Percentiles rank a stretch among this genome's conserved stretches.
Conservation (phyloP, 64 coral and sea anemone genomes). For the Stichodactyla helianthus region DNA sequence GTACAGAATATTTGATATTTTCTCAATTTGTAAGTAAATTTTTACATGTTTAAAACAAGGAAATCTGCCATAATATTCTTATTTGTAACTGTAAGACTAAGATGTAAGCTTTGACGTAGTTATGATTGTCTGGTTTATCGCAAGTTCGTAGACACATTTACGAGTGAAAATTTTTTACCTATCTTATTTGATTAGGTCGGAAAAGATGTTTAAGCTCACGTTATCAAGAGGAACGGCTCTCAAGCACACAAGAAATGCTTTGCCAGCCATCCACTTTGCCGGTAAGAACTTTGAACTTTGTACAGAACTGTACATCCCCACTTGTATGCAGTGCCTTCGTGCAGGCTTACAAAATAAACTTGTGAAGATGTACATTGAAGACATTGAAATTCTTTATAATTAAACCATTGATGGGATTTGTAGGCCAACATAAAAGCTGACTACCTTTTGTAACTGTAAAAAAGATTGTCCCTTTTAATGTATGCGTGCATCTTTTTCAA, state of each 20-base stretch:
- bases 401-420: too few relatives aligned
- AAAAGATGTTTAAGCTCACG: conserved; percentile 12
- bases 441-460: too few relatives aligned
- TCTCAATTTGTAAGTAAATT: background rate
- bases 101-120: background rate
- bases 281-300: background rate
- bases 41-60: background rate
- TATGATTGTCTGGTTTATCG: background rate
- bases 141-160: background rate
- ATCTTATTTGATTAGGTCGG: background rate
- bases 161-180: background rate
- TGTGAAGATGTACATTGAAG: too few relatives aligned
- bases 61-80: background rate
- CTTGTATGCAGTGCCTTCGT: too few relatives aligned
- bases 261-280: conserved; percentile 16
- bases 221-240: conserved; percentile 1
- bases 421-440: too few relatives aligned
- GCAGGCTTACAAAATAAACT: too few relatives aligned
- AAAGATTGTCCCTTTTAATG: too few relatives aligned
- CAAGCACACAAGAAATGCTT: conserved; percentile 1
- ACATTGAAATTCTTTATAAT: too few relatives aligned
- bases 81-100: background rate
- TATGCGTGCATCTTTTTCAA: too few relatives aligned
- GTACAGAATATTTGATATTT: background rate
- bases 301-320: background rate